Evolutionary conservation across 2,888 invertebrate species (phyloP).

Genomic region (Xestoiulus laeticollis): DNA sequence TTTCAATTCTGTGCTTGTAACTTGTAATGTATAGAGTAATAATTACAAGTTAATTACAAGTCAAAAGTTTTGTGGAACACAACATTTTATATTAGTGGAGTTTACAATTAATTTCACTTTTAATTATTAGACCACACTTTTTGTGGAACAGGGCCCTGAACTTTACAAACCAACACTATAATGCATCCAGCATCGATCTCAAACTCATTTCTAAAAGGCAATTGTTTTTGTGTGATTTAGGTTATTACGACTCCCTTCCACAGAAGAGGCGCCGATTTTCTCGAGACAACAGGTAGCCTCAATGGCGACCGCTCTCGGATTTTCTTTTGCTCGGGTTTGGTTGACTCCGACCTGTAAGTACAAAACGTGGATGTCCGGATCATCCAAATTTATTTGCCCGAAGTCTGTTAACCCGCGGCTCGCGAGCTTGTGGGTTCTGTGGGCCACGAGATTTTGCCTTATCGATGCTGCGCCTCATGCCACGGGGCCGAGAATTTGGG

Average conservation of each 20-base stretch:
- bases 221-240: not conserved
- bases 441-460: not conserved
- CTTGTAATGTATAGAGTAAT: too few species aligned
- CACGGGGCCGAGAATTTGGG: too few species aligned
- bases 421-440: not conserved
- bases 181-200: too few species aligned
- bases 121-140: too few species aligned
- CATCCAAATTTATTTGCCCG: not conserved
- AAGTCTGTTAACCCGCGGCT: not conserved
- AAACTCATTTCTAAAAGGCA: too few species aligned
- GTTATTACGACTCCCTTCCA: slow-evolving; percentile 55
- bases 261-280: slow-evolving; percentile 55
- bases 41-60: too few species aligned
- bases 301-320: not conserved
- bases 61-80: too few species aligned
- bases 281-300: slow-evolving; percentile 55
- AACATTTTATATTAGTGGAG: too few species aligned
- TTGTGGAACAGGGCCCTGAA: too few species aligned
- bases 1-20: too few species aligned
- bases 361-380: not conserved
- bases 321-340: not conserved
- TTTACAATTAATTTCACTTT: too few species aligned
- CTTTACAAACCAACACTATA: too few species aligned
- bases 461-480: not conserved
- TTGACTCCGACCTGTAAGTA: slow-evolving; percentile 30